Conservation (phyloP, 2,113 vertebrate genomes). For the Macquaria australasica region DNA sequence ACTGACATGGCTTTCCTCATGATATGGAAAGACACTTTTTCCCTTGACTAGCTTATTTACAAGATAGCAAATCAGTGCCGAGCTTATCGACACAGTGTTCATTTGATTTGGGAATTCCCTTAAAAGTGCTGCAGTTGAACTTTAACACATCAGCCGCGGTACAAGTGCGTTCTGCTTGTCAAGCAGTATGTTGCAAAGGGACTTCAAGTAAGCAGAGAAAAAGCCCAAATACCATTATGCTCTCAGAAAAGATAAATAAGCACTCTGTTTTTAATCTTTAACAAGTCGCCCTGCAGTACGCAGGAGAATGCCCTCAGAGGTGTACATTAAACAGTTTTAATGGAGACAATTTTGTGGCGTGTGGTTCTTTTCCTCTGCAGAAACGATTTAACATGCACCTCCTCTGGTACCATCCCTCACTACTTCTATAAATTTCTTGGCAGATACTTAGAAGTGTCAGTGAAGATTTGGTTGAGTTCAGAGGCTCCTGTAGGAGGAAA, state of each 20-base stretch:
- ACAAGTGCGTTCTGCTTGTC: constrained; percentile 22
- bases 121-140: constrained; percentile 2
- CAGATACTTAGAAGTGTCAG: not conserved
- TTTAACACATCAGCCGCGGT: constrained; percentile 27
- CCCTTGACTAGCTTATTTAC: not conserved
- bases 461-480: constrained; percentile 12
- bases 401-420: constrained; percentile 1
- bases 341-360: not conserved
- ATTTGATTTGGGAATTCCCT: constrained; percentile 44
- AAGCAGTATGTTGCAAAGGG: constrained; percentile 21
- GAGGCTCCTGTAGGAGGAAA: constrained; percentile 14
- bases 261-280: constrained; percentile 32
- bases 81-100: not conserved
- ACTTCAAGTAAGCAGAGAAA: constrained; percentile 6
- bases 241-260: constrained; percentile 46
- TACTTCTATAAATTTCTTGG: not conserved
- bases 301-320: not conserved
- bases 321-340: constrained; percentile 24
- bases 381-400: constrained; percentile 14
- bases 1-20: not conserved
- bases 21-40: not conserved
- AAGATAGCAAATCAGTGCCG: constrained; percentile 12
- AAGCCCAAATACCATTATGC: constrained; percentile 17
- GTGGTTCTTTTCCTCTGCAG: not conserved
- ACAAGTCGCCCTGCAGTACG: constrained; percentile 4